A percentile compares a stretch with the other conserved stretches of the same genome.
phyloP scores from a whole-genome alignment of 2,888 invertebrate genomes.

The Iselma pallidipennis region DNA sequence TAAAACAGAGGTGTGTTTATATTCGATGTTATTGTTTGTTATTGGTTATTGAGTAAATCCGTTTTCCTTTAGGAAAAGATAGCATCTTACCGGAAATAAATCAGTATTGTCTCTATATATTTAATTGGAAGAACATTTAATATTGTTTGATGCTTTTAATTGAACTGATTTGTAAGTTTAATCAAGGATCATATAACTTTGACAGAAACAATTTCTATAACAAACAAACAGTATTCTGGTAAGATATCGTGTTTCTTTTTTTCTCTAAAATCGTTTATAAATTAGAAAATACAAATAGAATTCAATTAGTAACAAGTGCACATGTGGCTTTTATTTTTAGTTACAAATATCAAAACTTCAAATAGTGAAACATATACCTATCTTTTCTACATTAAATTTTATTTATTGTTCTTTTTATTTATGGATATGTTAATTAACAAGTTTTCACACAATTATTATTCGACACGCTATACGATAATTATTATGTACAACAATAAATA shows the following conservation, averaged over 20 bases:
- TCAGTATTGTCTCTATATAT: neutral
- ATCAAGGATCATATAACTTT: neutral
- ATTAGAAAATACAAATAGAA: neutral
- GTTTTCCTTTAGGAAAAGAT: neutral
- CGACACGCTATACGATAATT: too few relatives aligned
- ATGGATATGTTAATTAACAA: too few relatives aligned
- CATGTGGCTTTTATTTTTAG: neutral
- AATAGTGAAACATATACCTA: too few relatives aligned
- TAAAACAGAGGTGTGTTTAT: conserved; percentile 6
- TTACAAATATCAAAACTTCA: neutral
- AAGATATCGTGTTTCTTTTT: too few relatives aligned
- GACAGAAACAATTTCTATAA: neutral
- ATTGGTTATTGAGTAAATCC: neutral
- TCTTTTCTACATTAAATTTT: too few relatives aligned
- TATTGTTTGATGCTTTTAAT: too few relatives aligned
- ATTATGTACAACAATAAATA: too few relatives aligned
- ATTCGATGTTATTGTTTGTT: neutral
- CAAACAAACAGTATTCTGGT: neutral
- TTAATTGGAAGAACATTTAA: too few relatives aligned
- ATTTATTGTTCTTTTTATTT: too few relatives aligned
- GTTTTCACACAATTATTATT: too few relatives aligned
- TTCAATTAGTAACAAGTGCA: neutral
- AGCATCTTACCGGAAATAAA: neutral
- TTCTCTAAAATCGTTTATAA: too few relatives aligned
- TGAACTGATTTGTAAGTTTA: too few relatives aligned